phyloP scores from a whole-genome alignment of 1,140 invertebrate genomes.

The Caenorhabditis tropicalis region DNA sequence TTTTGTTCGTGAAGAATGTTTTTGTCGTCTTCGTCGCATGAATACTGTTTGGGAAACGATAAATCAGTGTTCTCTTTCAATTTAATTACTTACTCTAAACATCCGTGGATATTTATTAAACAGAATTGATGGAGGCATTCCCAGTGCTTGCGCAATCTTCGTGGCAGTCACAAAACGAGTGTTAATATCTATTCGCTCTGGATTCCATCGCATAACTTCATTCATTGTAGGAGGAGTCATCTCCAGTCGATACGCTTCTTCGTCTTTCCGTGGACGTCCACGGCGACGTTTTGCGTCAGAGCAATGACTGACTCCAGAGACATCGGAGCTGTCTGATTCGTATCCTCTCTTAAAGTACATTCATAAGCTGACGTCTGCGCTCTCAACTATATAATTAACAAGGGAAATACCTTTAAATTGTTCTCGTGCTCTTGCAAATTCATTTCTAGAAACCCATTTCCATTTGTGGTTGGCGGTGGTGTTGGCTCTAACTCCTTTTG shows the following conservation, averaged over 20 bases:
- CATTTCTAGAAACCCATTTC: conserved; percentile 32
- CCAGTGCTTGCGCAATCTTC: conserved; percentile 34
- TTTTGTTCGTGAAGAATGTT: conserved; percentile 30
- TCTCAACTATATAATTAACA: no score
- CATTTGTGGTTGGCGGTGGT: conserved; percentile 1
- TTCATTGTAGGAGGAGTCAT: conserved; percentile 14
- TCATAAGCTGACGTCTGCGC: no score
- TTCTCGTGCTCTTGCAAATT: not conserved
- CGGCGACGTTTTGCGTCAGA: conserved; percentile 10
- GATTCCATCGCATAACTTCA: conserved; percentile 51
- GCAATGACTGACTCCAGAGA: not conserved
- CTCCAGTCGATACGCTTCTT: conserved; percentile 30
- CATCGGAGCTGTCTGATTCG: conserved; percentile 15
- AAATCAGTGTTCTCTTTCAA: not conserved
- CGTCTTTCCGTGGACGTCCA: conserved; percentile 33
- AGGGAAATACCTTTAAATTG: conserved; percentile 31
- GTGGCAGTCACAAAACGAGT: conserved; percentile 35
- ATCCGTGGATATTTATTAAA: conserved; percentile 44
- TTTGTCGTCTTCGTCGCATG: conserved; percentile 49
- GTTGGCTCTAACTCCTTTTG: conserved; percentile 28
- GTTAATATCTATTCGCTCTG: conserved; percentile 31
- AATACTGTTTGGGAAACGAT: conserved; percentile 10
- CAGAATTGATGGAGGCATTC: not conserved
- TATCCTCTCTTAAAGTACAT: not conserved
- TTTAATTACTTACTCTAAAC: conserved; percentile 40